Evolutionary conservation across 2,888 invertebrate genomes (phyloP), one percentile per base, ranked within the genome.

Genomic region (Rapana venosa): DNA sequence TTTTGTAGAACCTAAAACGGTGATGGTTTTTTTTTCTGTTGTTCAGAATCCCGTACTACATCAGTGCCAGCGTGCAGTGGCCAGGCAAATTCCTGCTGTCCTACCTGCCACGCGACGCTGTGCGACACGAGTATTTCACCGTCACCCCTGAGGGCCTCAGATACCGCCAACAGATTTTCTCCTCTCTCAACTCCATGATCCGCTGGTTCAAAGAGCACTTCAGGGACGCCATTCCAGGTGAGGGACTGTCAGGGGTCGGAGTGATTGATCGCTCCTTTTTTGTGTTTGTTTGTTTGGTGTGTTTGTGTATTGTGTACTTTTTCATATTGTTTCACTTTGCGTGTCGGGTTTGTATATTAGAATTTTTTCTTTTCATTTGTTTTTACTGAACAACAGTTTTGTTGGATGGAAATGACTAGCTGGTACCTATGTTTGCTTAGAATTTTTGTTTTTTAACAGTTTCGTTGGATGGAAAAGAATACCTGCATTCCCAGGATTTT

Each of bases 161-260:
- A 89, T 99, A 98, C 96, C 97, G 99, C 47, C 91, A 93, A 13
- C 97, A 98, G 92, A 97, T 98, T 96, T 99, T 99, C 96, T 98
- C 98, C 93, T 97, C 98, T 0, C 97, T 99, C 0, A 97, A 97
- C 81, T 97, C 97, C 22, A 96, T 99, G 90, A 97, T 99, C 94
- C 97, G 98, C 91, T 99, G 99, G 99, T 99, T 99, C 96, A 99
- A 99, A 96, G 98, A 98, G 96, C 99, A 99, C 96, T 99, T 98
- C 97, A 97, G 98, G 92, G 99, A 99, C 95, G 98, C 99, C 0
- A 94, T 95, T 22, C 95, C 95, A 91, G 95, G 96, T 92, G 91
- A 91, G 87, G 30, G 22, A 0, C 4, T 8, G 4, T 47, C 47
- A 47, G 47, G 47, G 47, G 47, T n/a, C n/a, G n/a, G n/a, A n/a